phyloP scores from a whole-genome alignment of 2,888 invertebrate genomes.

The Nephrotoma guestfalica region DNA sequence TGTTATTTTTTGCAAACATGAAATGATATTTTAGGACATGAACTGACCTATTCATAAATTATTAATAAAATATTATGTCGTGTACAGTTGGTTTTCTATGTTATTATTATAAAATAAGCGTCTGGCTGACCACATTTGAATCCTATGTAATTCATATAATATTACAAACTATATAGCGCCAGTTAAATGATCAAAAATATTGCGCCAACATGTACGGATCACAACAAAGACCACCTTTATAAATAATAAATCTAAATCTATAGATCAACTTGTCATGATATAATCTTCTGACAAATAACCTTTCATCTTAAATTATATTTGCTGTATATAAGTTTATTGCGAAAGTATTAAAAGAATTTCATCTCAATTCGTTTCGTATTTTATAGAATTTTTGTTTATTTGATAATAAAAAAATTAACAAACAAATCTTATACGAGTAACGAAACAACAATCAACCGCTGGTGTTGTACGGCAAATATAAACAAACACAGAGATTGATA shows the following conservation, averaged over 20 bases:
- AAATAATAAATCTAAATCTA: neutral
- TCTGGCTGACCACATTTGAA: neutral
- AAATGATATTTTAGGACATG: neutral
- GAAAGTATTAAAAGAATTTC: neutral
- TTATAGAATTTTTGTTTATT: neutral
- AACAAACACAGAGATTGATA: neutral
- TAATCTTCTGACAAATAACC: neutral
- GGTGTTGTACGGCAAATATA: neutral
- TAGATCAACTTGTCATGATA: neutral
- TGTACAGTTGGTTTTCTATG: neutral
- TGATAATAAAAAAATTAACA: neutral
- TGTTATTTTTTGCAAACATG: neutral
- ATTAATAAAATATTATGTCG: neutral
- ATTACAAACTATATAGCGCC: neutral
- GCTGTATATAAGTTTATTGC: neutral
- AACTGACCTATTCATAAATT: neutral
- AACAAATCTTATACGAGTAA: neutral
- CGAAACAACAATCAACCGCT: neutral
- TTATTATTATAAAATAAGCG: neutral
- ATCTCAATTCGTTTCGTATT: neutral
- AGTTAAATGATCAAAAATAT: neutral
- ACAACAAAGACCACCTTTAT: neutral
- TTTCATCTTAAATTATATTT: neutral
- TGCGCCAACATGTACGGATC: neutral
- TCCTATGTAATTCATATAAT: neutral